These are phyloP conservation scores for Melinaea marsaeus DNA, from an alignment of 2,888 invertebrate species.

Conservation along the genomic window DNA sequence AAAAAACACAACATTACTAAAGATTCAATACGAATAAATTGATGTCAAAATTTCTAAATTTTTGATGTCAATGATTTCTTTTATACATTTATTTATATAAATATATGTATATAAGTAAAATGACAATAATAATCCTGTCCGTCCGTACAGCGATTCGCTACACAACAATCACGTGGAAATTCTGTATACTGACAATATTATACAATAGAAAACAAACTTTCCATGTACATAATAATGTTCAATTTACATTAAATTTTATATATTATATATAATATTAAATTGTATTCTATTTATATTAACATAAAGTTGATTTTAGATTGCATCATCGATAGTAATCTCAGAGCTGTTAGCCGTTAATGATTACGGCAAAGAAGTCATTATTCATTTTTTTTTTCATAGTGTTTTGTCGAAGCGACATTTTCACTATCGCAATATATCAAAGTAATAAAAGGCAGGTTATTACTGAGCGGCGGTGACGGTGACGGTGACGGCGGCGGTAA, in stretches of 20 bases:
- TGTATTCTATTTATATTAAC: slow-evolving; percentile 25
- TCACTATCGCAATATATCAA: slow-evolving; percentile 74
- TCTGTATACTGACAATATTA: slow-evolving; percentile 43
- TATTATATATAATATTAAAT: slow-evolving; percentile 25
- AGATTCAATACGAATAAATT: neutral
- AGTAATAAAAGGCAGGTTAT: slow-evolving; percentile 66
- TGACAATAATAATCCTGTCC: slow-evolving; percentile 75
- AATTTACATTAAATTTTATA: slow-evolving; percentile 41
- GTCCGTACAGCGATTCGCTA: slow-evolving; percentile 70
- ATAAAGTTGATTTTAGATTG: slow-evolving; percentile 43
- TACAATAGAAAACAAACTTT: slow-evolving; percentile 38
- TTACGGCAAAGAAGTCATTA: slow-evolving; percentile 74
- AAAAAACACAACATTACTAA: neutral
- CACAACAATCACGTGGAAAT: slow-evolving; percentile 65
- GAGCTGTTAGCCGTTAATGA: slow-evolving; percentile 67
- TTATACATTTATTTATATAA: slow-evolving; percentile 48
- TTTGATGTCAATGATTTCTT: slow-evolving; percentile 35
- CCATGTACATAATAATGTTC: slow-evolving; percentile 39
- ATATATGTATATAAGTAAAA: slow-evolving; percentile 61
- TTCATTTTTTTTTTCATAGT: slow-evolving; percentile 76
- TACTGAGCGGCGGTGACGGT: slow-evolving; percentile 35
- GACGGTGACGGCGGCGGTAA: slow-evolving; percentile 33
- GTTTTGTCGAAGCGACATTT: slow-evolving; percentile 77
- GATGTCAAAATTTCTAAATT: slow-evolving; percentile 14
- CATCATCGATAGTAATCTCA: slow-evolving; percentile 66